A percentile compares a stretch with the other conserved stretches of the same genome.
Conservation (phyloP, 1,140 invertebrate species). For the Drosophila pseudoobscura region DNA sequence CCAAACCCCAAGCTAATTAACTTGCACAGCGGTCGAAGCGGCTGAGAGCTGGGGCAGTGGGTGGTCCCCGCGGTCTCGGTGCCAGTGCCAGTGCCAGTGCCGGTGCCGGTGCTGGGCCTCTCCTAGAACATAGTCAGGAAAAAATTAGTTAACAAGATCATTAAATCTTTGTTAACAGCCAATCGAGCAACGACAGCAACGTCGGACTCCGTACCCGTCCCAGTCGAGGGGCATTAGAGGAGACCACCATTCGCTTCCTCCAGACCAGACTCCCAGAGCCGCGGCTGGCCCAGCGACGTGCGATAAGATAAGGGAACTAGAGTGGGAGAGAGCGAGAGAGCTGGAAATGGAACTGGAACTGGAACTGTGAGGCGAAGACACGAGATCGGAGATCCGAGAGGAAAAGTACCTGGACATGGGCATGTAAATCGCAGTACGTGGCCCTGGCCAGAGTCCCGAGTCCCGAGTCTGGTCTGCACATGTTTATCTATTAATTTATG, state of each 20-base stretch:
- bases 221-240: conserved; percentile 39
- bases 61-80: conserved; percentile 47
- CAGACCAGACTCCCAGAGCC: conserved; percentile 11
- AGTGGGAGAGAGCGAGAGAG: conserved; percentile 2
- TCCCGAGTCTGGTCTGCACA: conserved; percentile 47
- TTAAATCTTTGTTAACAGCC: conserved; percentile 75
- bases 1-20: conserved; percentile 62
- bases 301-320: conserved; percentile 58
- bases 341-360: conserved; percentile 13
- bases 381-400: neutral
- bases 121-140: conserved; percentile 24
- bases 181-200: conserved; percentile 38
- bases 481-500: conserved; percentile 80
- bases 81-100: too few species aligned
- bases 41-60: conserved; percentile 45
- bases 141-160: conserved; percentile 79
- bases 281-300: conserved; percentile 17
- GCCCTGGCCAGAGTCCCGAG: conserved; percentile 27
- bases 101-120: conserved; percentile 1
- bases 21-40: conserved; percentile 55
- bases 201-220: conserved; percentile 1
- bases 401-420: conserved; percentile 17
- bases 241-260: conserved; percentile 26
- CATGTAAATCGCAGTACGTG: conserved; percentile 57
- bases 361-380: neutral